A percentile compares a stretch with the other conserved stretches of the same genome.
These are phyloP conservation scores for Spisula subtruncata DNA, from an alignment of 2,888 invertebrate genomes.

Conservation along the genomic window DNA sequence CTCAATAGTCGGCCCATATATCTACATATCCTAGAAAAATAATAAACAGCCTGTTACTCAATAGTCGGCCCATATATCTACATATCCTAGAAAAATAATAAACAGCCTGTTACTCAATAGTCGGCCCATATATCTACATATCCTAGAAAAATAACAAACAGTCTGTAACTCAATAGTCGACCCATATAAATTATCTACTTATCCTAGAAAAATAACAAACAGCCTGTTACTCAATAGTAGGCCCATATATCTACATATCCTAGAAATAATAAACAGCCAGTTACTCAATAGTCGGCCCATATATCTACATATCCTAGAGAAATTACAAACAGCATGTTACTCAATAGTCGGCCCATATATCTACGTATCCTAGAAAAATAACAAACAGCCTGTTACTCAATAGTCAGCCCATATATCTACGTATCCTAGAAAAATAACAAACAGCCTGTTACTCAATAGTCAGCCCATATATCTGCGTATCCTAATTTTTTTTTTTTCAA, in stretches of 20 bases:
- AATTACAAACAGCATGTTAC: conserved; percentile 54
- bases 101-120: not conserved
- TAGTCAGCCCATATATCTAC: conserved; percentile 58
- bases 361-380: conserved; percentile 55
- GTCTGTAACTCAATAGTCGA: conserved; percentile 58
- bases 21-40: too few species aligned
- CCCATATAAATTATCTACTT: conserved; percentile 54
- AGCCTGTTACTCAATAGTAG: conserved; percentile 68
- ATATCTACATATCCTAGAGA: conserved; percentile 60
- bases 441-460: not conserved
- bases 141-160: too few species aligned
- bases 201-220: conserved; percentile 52
- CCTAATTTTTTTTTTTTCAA: too few species aligned
- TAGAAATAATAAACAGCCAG: conserved; percentile 41
- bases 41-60: not conserved
- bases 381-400: conserved; percentile 61
- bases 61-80: too few species aligned
- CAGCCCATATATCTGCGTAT: too few species aligned
- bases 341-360: conserved; percentile 65
- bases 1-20: too few species aligned
- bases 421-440: too few species aligned
- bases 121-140: too few species aligned
- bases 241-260: conserved; percentile 57
- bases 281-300: conserved; percentile 69
- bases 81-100: too few species aligned